Percentiles rank a stretch among this genome's conserved stretches.
Evolutionary conservation across 2,113 vertebrate species (phyloP).

Genomic region (Gasterosteus aculeatus): DNA sequence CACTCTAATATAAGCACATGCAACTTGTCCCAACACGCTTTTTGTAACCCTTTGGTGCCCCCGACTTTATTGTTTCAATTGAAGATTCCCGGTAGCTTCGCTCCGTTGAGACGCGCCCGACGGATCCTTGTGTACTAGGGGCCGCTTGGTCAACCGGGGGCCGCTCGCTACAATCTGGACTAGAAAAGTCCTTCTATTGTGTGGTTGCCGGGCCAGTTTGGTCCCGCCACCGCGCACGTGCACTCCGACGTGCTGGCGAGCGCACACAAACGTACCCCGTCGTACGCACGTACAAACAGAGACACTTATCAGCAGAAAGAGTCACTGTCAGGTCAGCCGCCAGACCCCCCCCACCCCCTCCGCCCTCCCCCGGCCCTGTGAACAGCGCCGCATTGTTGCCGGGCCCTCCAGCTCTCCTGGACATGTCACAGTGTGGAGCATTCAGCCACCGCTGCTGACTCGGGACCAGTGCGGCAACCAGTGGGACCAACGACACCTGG

Average conservation of each 20-base stretch:
- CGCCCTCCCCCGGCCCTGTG: conserved; percentile 7
- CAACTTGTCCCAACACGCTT: conserved; percentile 2
- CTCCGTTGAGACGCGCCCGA: conserved; percentile 49
- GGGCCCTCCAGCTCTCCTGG: conserved; percentile 58
- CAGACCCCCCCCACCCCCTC: neutral
- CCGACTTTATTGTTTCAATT: conserved; percentile 10
- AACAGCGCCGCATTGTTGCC: conserved; percentile 76
- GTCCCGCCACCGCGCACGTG: neutral
- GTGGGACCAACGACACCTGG: conserved; percentile 69
- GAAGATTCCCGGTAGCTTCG: conserved; percentile 36
- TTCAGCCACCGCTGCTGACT: conserved; percentile 71
- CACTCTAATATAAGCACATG: neutral
- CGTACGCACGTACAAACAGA: conserved; percentile 54
- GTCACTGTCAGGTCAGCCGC: conserved; percentile 69
- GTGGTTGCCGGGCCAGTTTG: conserved; percentile 45
- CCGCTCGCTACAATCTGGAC: conserved; percentile 46
- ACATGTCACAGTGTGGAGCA: conserved; percentile 66
- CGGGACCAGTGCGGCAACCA: conserved; percentile 64
- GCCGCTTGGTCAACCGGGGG: conserved; percentile 25
- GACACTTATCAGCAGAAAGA: conserved; percentile 64
- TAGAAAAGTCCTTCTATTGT: conserved; percentile 68
- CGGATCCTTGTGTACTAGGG: conserved; percentile 56
- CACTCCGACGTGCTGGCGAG: conserved; percentile 26
- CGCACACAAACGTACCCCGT: conserved; percentile 44
- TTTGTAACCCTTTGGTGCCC: conserved; percentile 1